Evolutionary conservation across 2,113 vertebrate species (phyloP).

Genomic region (Verasper variegatus): DNA sequence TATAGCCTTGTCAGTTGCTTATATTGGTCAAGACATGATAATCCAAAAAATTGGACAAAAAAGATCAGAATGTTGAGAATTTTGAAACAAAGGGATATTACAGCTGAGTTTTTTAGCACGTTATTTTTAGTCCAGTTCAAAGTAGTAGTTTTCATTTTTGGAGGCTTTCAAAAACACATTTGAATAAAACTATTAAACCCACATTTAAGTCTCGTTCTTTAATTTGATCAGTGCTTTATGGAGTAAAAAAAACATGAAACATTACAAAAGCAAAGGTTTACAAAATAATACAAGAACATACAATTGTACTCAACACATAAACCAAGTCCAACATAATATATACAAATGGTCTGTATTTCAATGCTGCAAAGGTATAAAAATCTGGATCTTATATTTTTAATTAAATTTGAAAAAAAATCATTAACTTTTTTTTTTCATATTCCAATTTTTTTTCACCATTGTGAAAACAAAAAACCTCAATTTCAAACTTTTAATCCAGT

Average conservation of each 20-base stretch:
- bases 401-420: no score
- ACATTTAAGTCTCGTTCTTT: conserved; percentile 30
- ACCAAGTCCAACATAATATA: background rate
- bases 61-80: no score
- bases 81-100: background rate
- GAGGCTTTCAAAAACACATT: background rate
- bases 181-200: conserved; percentile 23
- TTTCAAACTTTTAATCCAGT: conserved; percentile 1
- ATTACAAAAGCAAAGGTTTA: conserved; percentile 18
- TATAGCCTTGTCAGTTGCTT: conserved; percentile 1
- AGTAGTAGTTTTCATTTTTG: background rate
- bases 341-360: background rate
- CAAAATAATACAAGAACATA: conserved; percentile 11
- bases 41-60: background rate
- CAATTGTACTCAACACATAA: background rate
- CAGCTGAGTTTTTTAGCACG: background rate
- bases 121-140: background rate
- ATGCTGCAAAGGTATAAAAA: conserved; percentile 1
- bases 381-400: background rate
- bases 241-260: background rate
- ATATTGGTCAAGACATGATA: background rate
- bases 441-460: no score
- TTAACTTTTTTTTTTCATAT: background rate
- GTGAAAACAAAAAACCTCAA: background rate
- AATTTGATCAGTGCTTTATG: conserved; percentile 11